Percentiles rank a stretch among this genome's conserved stretches.
Conservation (phyloP, 37 sponge, comb jelly and placozoan species). For the Dysidea cf. avara region DNA sequence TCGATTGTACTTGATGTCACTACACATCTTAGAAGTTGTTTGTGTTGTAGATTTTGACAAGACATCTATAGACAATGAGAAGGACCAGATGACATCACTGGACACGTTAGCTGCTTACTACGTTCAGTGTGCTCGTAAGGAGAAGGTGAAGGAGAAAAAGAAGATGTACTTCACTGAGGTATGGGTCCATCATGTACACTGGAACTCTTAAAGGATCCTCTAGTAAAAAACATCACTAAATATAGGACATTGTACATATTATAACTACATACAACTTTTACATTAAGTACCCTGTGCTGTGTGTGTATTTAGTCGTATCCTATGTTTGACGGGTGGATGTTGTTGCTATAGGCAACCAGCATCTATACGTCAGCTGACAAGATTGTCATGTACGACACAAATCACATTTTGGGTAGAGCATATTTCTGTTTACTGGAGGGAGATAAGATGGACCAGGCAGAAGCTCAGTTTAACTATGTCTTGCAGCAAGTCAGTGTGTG, state of each 20-base stretch:
- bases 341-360: conserved; percentile 78
- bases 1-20: background rate
- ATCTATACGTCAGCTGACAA: conserved; percentile 97
- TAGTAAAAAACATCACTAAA: no score
- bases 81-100: conserved; percentile 90
- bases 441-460: conserved; percentile 96
- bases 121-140: conserved; percentile 77
- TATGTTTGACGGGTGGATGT: background rate
- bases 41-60: conserved; percentile 63
- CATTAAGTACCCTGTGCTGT: conserved; percentile 1
- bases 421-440: conserved; percentile 95
- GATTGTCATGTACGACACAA: conserved; percentile 95
- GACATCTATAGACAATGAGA: conserved; percentile 79
- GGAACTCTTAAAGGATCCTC: no score
- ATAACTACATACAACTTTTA: background rate
- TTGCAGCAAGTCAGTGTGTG: conserved; percentile 70
- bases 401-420: conserved; percentile 92
- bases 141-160: conserved; percentile 73
- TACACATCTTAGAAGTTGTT: background rate
- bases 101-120: conserved; percentile 91
- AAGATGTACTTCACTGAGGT: conserved; percentile 88
- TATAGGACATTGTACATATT: no score
- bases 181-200: no score
- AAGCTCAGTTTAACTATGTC: conserved; percentile 98
- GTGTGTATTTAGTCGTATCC: background rate